Evolutionary conservation across 2,113 vertebrate genomes (phyloP), one percentile per base, ranked within the genome.

Genomic region (Apteryx mantelli): DNA sequence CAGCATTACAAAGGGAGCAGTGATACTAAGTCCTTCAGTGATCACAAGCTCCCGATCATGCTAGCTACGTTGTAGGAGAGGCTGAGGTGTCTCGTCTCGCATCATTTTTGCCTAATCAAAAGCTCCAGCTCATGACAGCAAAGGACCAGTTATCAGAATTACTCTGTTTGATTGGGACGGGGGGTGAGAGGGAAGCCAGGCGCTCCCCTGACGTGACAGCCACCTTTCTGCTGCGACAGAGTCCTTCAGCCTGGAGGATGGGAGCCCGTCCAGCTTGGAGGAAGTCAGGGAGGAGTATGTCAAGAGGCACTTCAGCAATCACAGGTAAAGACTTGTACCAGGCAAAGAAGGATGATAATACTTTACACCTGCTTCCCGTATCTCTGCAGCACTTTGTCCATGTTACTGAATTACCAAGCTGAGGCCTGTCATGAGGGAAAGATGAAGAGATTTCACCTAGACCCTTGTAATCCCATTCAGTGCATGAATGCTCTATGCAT

Each of bases 221-320:
- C 56, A 82, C 70, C 70, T 92, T 97, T 95, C 60, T 97, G 63
- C 88, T 94, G 58, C 82, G 63, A 74, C 87, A 98, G 98, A 92
- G 4, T 76, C 86, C 79, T 97, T 97, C 88, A 91, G 95, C 58
- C 80, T 98, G 92, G 97, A 98, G 56, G 97, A 98, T 89, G 97
- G 95, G 36, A 97, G 94, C 79, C 96, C 95, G 2, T 97, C 84
- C 74, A 98, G 79, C 94, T 86, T 99, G 94, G 97, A 98, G 82
- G 97, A 98, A 89, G 94, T 98, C 86, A 98, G 94, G 80, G 96
- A 98, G 82, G 96, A 98, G 58, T 99, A 98, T 71, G 78, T 97
- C 89, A 95, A 82, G 71, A 92, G 93, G 64, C 95, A 97, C 79
- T 98, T 96, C 7, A 81, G 42, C 58, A 86, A 86, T 50, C 87